Conservation (phyloP, 2,113 vertebrate genomes). For the Nettapus auritus region DNA sequence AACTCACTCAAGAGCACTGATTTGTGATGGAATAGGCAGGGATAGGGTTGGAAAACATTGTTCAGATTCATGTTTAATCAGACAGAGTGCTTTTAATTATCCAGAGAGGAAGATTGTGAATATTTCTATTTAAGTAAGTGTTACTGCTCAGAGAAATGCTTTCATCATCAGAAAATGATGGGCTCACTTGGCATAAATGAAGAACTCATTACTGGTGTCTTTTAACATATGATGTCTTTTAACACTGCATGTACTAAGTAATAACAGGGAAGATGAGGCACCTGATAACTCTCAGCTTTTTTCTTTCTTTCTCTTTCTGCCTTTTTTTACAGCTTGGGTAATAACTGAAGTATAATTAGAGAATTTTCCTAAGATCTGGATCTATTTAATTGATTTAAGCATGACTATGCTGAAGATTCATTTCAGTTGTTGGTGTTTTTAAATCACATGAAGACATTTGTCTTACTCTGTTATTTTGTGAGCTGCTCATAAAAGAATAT, state of each 20-base stretch:
- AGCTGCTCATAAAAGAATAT: neutral
- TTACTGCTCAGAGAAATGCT: slow-evolving; percentile 54
- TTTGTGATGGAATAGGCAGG: slow-evolving; percentile 18
- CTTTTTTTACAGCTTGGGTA: slow-evolving; percentile 8
- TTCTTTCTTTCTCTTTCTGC: neutral
- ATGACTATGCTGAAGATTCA: neutral
- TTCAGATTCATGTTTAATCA: slow-evolving; percentile 47
- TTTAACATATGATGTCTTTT: slow-evolving; percentile 22
- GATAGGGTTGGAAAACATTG: slow-evolving; percentile 39
- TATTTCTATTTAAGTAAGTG: slow-evolving; percentile 51
- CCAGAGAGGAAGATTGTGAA: slow-evolving; percentile 26
- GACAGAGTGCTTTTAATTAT: slow-evolving; percentile 60
- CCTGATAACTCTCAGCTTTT: slow-evolving; percentile 12
- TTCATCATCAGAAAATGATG: slow-evolving; percentile 57
- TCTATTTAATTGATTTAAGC: slow-evolving; percentile 61
- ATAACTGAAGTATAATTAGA: slow-evolving; percentile 47
- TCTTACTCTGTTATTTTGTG: slow-evolving; percentile 2
- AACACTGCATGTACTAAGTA: neutral
- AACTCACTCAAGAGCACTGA: neutral
- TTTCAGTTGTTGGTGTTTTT: slow-evolving; percentile 1
- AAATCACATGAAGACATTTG: neutral
- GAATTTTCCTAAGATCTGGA: slow-evolving; percentile 25
- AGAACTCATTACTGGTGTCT: slow-evolving; percentile 54
- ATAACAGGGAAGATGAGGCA: slow-evolving; percentile 31
- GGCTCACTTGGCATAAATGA: slow-evolving; percentile 42